Conservation (phyloP, 2,888 invertebrate species). For the Tholera decimalis region DNA sequence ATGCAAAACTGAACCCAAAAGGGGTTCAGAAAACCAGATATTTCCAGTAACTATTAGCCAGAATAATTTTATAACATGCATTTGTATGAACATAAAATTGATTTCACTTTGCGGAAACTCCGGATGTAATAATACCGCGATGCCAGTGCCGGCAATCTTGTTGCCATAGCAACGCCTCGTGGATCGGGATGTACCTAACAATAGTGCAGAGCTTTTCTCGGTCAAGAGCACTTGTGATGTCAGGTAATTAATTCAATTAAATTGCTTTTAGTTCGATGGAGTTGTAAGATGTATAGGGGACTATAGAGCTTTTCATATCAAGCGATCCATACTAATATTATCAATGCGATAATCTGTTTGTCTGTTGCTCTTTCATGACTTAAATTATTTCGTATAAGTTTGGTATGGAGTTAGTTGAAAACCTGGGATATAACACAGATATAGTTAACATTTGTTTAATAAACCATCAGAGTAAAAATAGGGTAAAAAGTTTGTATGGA, state of each 20-base stretch:
- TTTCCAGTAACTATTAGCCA: not conserved
- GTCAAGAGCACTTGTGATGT: slow-evolving; percentile 38
- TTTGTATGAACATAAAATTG: slow-evolving; percentile 33
- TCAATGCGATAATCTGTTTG: no score
- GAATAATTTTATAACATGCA: slow-evolving; percentile 2
- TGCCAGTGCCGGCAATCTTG: slow-evolving; percentile 27
- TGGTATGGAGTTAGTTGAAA: no score
- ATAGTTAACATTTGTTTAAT: no score
- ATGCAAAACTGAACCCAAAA: not conserved
- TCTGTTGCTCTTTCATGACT: no score
- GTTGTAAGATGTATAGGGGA: not conserved
- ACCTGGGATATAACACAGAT: no score
- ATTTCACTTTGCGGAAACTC: slow-evolving; percentile 53
- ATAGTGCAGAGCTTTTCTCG: slow-evolving; percentile 30
- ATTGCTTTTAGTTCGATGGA: slow-evolving; percentile 10
- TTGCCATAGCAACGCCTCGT: slow-evolving; percentile 58
- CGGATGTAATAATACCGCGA: slow-evolving; percentile 57
- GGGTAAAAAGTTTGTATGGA: no score
- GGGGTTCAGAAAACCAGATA: not conserved
- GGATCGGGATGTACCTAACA: slow-evolving; percentile 34
- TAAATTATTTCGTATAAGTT: no score
- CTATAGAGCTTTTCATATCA: not conserved
- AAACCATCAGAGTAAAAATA: no score
- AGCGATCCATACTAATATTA: no score
- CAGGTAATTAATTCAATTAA: slow-evolving; percentile 32